Evolutionary conservation across 1,140 invertebrate species (phyloP), one percentile per base, ranked within the genome.

Genomic region (Cydia strobilella): DNA sequence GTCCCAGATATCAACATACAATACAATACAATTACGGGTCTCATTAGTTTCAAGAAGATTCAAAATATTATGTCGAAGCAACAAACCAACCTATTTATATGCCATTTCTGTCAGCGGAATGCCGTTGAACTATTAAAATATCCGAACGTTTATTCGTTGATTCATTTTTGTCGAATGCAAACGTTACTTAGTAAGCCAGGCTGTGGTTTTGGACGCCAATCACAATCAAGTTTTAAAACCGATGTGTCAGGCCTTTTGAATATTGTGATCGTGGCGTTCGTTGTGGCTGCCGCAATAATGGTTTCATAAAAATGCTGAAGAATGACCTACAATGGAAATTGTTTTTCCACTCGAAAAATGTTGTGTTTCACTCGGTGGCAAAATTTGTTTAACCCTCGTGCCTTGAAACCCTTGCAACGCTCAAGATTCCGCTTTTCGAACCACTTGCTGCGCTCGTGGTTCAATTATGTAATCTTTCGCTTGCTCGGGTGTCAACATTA

Each of bases 201-300:
- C 65, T 69, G 65, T 35, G 65, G 65, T 35, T 35, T 69, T 35
- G 65, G 15, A 39, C 35, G 65, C 31, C 65, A 69, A 69, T 69
- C 65, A 69, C n/a, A 35, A 69, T 69, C n/a, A 69, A 69, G n/a
- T 27, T 69, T 69, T 69, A 69, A 69, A 42, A 42, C 27, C 65
- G n/a, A 35, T 18, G n/a, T 69, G 65, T 69, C 65, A 69, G 20
- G 18, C 7, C 65, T 35, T 39, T 42, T 39, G 27, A 69, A 69
- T 69, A 69, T 35, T 69, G 31, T 35, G 31, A n/a, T 35, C 31
- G 54, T 23, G 54, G 20, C 48, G 42, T 51, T 51, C 48, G 42
- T 51, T 51, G 15, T 18, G n/a, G 15, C n/a, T 7, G 18, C 18
- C 20, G 20, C 54, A 59, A 59, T 59, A 59, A 59, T 23, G 54